Percentiles rank a stretch among this genome's conserved stretches.
Evolutionary conservation across 1,140 invertebrate species (phyloP).

Genomic region (Drosophila mojavensis): DNA sequence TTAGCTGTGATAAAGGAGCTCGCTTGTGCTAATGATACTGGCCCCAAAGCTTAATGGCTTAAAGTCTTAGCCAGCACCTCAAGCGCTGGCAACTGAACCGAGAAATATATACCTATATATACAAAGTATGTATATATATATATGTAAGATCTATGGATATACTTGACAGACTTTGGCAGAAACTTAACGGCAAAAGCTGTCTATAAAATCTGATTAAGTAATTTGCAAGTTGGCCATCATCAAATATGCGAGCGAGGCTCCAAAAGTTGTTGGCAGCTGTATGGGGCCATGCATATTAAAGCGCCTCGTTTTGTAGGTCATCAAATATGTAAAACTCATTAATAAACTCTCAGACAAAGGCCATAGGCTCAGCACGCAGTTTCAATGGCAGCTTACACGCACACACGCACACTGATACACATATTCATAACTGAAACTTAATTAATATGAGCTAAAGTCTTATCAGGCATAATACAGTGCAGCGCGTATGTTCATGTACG

Average conservation of each 20-base stretch:
- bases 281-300: slow-evolving; percentile 63
- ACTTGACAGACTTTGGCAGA: slow-evolving; percentile 6
- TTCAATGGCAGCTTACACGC: slow-evolving; percentile 14
- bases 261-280: slow-evolving; percentile 44
- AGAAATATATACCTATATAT: too few species aligned
- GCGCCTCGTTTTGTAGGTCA: slow-evolving; percentile 59
- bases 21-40: slow-evolving; percentile 17
- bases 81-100: background rate
- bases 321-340: slow-evolving; percentile 79
- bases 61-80: slow-evolving; percentile 9
- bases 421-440: slow-evolving; percentile 11
- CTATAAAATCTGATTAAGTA: slow-evolving; percentile 68
- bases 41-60: slow-evolving; percentile 14
- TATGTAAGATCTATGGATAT: too few species aligned
- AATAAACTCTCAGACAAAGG: slow-evolving; percentile 66
- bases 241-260: slow-evolving; percentile 63
- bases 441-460: slow-evolving; percentile 25
- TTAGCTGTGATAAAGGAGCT: slow-evolving; percentile 4
- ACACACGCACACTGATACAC: slow-evolving; percentile 1
- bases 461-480: slow-evolving; percentile 1
- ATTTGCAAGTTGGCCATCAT: slow-evolving; percentile 65
- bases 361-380: background rate
- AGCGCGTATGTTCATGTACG: slow-evolving; percentile 43
- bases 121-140: too few species aligned
- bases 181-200: slow-evolving; percentile 3